A percentile compares a stretch with the other conserved stretches of the same genome.
Evolutionary conservation across 2,888 invertebrate species (phyloP).

Genomic region (Elaeidobius kamerunicus): DNA sequence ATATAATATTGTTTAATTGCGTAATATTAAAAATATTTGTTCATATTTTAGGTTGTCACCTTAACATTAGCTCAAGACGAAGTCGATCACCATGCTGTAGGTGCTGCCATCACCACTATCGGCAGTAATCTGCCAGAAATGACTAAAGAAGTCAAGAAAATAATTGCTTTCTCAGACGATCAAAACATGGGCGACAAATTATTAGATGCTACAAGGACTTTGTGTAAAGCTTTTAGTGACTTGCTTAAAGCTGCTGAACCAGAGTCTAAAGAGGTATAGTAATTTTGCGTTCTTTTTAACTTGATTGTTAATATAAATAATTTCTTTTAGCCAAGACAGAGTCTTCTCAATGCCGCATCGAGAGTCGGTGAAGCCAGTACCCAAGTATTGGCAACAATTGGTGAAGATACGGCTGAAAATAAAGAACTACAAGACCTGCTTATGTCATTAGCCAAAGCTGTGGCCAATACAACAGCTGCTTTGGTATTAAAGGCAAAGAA

Average conservation of each 20-base stretch:
- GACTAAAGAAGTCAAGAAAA: conserved; percentile 89
- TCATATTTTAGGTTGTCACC: conserved; percentile 66
- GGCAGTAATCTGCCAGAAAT: conserved; percentile 95
- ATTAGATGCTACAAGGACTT: conserved; percentile 85
- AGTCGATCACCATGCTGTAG: conserved; percentile 93
- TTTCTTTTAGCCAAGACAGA: conserved; percentile 71
- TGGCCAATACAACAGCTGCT: conserved; percentile 96
- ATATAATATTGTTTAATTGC: conserved; percentile 1
- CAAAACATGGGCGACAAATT: conserved; percentile 78
- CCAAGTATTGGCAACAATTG: conserved; percentile 88
- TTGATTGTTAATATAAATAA: background rate
- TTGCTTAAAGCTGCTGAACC: conserved; percentile 95
- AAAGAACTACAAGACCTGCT: conserved; percentile 86
- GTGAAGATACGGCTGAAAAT: conserved; percentile 83
- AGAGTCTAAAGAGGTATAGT: conserved; percentile 78
- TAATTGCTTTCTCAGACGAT: conserved; percentile 93
- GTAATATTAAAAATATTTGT: too few relatives aligned
- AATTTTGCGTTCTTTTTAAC: conserved; percentile 1
- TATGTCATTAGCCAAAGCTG: conserved; percentile 90
- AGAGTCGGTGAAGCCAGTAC: conserved; percentile 96
- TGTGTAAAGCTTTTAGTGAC: conserved; percentile 93
- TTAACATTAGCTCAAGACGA: conserved; percentile 71
- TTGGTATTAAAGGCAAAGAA: conserved; percentile 95
- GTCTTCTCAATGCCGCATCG: conserved; percentile 90
- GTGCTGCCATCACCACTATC: conserved; percentile 96